Percentiles rank a stretch among this genome's conserved stretches.
These are phyloP conservation scores for Corvus moneduloides DNA, from an alignment of 2,113 vertebrate species.

Conservation along the genomic window DNA sequence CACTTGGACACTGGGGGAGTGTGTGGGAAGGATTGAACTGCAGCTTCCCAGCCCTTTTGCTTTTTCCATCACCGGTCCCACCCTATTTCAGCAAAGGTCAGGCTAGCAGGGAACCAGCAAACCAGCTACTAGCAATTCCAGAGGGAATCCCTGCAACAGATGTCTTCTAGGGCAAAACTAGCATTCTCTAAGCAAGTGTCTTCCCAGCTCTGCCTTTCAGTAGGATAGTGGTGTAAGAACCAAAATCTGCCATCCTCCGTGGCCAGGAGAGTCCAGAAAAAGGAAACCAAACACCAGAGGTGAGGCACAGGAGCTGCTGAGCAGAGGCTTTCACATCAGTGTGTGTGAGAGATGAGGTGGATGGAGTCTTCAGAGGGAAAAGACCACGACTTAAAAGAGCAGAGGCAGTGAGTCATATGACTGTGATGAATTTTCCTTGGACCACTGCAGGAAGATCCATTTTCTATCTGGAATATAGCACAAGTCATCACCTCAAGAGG, in stretches of 20 bases:
- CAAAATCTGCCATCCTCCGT: background rate
- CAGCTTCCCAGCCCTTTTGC: background rate
- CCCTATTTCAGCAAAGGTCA: background rate
- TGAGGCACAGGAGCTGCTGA: background rate
- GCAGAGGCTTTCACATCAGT: background rate
- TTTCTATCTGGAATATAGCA: background rate
- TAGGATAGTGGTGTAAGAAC: background rate
- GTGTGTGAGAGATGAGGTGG: background rate
- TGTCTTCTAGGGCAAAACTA: background rate
- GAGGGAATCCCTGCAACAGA: background rate
- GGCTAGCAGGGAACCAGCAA: background rate
- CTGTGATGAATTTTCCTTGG: conserved; percentile 14
- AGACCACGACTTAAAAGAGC: background rate
- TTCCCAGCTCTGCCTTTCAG: background rate
- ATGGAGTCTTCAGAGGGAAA: background rate
- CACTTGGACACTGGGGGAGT: background rate
- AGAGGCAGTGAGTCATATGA: background rate
- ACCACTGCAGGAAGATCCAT: background rate
- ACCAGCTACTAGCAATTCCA: background rate
- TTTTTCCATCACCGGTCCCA: background rate
- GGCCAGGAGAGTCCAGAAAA: background rate
- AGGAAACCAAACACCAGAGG: background rate
- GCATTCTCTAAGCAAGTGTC: background rate
- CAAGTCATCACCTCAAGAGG: background rate
- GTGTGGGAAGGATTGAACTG: background rate